A percentile compares a stretch with the other conserved stretches of the same genome.
These are phyloP conservation scores for Nomada fabriciana DNA, from an alignment of 2,888 invertebrate genomes.

Conservation along the genomic window DNA sequence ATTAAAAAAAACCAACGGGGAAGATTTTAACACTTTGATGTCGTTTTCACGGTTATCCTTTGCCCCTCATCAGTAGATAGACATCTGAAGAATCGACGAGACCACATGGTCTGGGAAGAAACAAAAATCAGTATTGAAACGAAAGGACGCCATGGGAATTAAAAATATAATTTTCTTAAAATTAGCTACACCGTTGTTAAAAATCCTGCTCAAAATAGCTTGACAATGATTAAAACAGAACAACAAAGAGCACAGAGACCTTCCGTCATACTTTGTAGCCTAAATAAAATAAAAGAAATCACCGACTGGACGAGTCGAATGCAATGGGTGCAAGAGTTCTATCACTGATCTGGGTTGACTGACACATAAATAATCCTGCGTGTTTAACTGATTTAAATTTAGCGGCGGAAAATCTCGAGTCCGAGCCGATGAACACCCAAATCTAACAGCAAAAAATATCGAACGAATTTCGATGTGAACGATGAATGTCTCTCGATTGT, in stretches of 20 bases:
- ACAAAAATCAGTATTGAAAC: not conserved
- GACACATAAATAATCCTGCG: constrained; percentile 69
- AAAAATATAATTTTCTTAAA: not conserved
- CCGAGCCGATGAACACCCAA: not conserved
- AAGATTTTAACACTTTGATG: too few species aligned
- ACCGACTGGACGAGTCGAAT: constrained; percentile 11
- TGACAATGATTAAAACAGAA: not conserved
- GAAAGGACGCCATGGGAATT: not conserved
- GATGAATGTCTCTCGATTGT: constrained; percentile 1
- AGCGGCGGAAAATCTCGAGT: constrained; percentile 42
- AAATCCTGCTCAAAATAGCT: not conserved
- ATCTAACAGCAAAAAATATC: constrained; percentile 2
- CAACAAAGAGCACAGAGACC: not conserved
- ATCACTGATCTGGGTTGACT: constrained; percentile 59
- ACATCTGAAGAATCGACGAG: too few species aligned
- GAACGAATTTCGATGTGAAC: not conserved
- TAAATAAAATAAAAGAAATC: constrained; percentile 15
- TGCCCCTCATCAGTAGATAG: too few species aligned
- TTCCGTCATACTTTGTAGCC: not conserved
- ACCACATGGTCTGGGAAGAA: not conserved
- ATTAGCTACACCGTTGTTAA: not conserved
- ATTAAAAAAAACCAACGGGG: too few species aligned
- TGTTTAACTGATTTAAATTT: constrained; percentile 72
- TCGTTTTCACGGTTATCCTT: too few species aligned
- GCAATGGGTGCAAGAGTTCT: constrained; percentile 29